Base-by-base conservation (phyloP, 2,113 vertebrate species). In the Castor canadensis region DNA sequence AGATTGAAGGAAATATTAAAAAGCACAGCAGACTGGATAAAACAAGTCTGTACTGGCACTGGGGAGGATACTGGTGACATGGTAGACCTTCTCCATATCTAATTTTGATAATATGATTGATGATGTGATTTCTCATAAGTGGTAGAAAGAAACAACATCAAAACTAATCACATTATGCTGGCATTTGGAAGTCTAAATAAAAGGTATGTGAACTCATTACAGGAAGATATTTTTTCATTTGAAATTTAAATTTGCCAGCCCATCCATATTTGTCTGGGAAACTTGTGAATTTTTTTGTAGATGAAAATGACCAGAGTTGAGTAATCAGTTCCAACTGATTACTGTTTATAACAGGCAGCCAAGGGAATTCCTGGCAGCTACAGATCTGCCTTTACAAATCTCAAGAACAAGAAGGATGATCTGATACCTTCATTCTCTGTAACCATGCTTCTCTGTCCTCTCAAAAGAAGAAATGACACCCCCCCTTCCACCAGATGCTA, bases 21-120 rank as follows among this genome's bases (percentile, higher is more conserved):
- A 97, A 97, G 87, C 93, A 94, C 26, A 95, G 73, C 49, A 89
- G n/a, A 81, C 73, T 58, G 49, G 67, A 32, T 89, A 28, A 96
- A 93, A 94, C 97, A 96, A 97, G 97, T 85, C 96, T 96, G 75
- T 54, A 92, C 96, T 91, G 76, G 97, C 91, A 84, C 91, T 84
- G 49, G 95, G 95, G 92, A 98, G 47, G 86, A 62, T 93, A 67
- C 84, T 81, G 43, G 91, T 96, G 94, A 97, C 95, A 96, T 9
- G 26, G 75, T 64, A 95, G 95, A 91, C 85, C 93, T 95, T 94
- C 49, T 97, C 95, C 89, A 85, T 90, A 97, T 97, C 96, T 97
- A 97, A 97, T 97, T 97, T 97, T 97, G 97, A 95, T 98, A 98
- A 97, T 98, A 94, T 97, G 96, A 97, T 97, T 98, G 97, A 97